These are phyloP conservation scores for Gari tellinella DNA, from an alignment of 2,888 invertebrate genomes.

Conservation along the genomic window DNA sequence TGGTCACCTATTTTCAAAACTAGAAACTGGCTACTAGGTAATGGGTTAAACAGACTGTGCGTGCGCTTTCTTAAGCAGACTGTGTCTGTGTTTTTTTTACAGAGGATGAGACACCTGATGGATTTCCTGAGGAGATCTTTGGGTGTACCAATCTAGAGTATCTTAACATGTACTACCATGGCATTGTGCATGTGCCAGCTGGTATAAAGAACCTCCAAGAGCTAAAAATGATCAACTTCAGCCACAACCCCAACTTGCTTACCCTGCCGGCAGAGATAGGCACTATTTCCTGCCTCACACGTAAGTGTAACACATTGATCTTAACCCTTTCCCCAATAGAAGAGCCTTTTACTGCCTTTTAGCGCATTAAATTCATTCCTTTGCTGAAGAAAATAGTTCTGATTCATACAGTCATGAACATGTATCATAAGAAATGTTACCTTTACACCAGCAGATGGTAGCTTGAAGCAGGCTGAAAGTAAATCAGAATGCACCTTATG, in stretches of 20 bases:
- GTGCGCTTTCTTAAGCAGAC: too few relatives aligned
- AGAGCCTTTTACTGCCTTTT: too few relatives aligned
- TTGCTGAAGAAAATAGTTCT: too few relatives aligned
- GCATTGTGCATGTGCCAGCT: slow-evolving; percentile 73
- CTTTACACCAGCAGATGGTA: too few relatives aligned
- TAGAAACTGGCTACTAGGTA: too few relatives aligned
- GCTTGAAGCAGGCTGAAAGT: too few relatives aligned
- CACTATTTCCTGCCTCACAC: slow-evolving; percentile 68
- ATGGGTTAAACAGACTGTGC: too few relatives aligned
- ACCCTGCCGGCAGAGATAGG: slow-evolving; percentile 71
- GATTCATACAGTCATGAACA: too few relatives aligned
- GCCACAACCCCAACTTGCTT: slow-evolving; percentile 75
- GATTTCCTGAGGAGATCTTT: slow-evolving; percentile 74
- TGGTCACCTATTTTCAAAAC: too few relatives aligned
- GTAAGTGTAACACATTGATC: slow-evolving; percentile 61
- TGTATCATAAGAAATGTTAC: too few relatives aligned
- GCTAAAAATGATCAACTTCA: slow-evolving; percentile 65
- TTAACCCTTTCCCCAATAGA: neutral
- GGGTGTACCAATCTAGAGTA: slow-evolving; percentile 67
- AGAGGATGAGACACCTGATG: slow-evolving; percentile 73
- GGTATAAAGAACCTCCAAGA: slow-evolving; percentile 70
- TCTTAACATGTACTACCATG: slow-evolving; percentile 76
- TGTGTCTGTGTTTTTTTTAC: neutral
- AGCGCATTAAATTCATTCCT: too few relatives aligned
- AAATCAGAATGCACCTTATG: too few relatives aligned